Conservation (phyloP, 1,140 invertebrate species). For the Trypoxylus dichotomus region DNA sequence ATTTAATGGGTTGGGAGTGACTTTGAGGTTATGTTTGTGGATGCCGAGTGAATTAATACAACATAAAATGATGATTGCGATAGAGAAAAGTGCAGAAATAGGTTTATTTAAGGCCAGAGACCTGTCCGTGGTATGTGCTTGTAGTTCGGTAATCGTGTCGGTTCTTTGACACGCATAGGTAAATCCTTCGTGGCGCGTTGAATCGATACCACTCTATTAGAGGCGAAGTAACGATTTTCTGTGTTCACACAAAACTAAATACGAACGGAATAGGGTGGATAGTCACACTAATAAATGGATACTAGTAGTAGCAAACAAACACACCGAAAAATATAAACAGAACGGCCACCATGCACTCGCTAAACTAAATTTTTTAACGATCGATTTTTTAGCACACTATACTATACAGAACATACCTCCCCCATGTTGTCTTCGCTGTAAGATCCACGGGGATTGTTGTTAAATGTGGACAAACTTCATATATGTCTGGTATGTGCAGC, state of each 20-base stretch:
- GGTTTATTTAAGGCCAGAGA: background rate
- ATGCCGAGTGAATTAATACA: background rate
- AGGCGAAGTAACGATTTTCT: background rate
- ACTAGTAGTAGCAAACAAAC: background rate
- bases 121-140: background rate
- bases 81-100: background rate
- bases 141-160: background rate
- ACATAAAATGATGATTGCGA: background rate
- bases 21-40: slow-evolving; percentile 1
- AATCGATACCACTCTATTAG: background rate
- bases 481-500: background rate
- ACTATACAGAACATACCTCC: slow-evolving; percentile 23
- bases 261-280: background rate
- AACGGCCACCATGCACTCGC: slow-evolving; percentile 23
- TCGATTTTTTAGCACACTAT: background rate
- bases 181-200: slow-evolving; percentile 12
- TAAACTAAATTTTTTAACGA: background rate
- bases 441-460: slow-evolving; percentile 24
- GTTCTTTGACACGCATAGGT: slow-evolving; percentile 3
- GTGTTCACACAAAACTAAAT: background rate
- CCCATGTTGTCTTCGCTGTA: slow-evolving; percentile 25
- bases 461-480: slow-evolving; percentile 26
- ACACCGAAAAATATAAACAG: slow-evolving; percentile 8
- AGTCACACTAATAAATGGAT: background rate
- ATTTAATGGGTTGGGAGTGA: background rate